Percentiles rank a stretch among this genome's conserved stretches.
These are phyloP conservation scores for Parascotia fuliginaria DNA, from an alignment of 2,888 invertebrate species.

Conservation along the genomic window DNA sequence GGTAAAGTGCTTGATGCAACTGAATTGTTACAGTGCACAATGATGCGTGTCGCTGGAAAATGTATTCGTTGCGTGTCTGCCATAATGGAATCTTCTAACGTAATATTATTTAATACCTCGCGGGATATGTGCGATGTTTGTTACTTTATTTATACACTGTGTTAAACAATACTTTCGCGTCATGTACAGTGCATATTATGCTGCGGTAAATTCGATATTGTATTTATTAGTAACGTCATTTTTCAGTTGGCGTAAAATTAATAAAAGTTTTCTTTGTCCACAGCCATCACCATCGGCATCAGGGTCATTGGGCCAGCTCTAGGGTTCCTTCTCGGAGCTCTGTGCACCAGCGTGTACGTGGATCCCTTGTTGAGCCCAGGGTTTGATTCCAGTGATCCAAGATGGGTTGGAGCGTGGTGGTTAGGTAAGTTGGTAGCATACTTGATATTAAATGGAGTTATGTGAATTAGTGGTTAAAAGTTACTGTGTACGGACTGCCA, in stretches of 20 bases:
- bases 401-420: slow-evolving; percentile 99
- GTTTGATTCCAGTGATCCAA: slow-evolving; percentile 91
- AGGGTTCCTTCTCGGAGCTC: slow-evolving; percentile 95
- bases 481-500: too few relatives aligned
- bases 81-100: slow-evolving; percentile 41
- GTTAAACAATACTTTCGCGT: too few relatives aligned
- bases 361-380: slow-evolving; percentile 91
- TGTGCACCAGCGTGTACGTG: slow-evolving; percentile 95
- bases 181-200: too few relatives aligned
- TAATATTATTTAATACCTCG: slow-evolving; percentile 55
- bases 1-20: slow-evolving; percentile 14
- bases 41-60: slow-evolving; percentile 50
- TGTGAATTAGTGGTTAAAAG: too few relatives aligned
- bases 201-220: too few relatives aligned
- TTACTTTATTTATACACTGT: background rate
- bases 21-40: slow-evolving; percentile 31
- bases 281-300: slow-evolving; percentile 96
- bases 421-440: slow-evolving; percentile 92
- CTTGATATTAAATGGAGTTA: too few relatives aligned
- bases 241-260: too few relatives aligned
- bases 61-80: slow-evolving; percentile 44
- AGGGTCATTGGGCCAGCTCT: slow-evolving; percentile 95
- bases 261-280: slow-evolving; percentile 53
- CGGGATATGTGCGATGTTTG: slow-evolving; percentile 16
- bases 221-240: too few relatives aligned